Percentiles rank a stretch among this genome's conserved stretches.
These are phyloP conservation scores for Tortrix viridana DNA, from an alignment of 2,888 invertebrate species.

Conservation along the genomic window DNA sequence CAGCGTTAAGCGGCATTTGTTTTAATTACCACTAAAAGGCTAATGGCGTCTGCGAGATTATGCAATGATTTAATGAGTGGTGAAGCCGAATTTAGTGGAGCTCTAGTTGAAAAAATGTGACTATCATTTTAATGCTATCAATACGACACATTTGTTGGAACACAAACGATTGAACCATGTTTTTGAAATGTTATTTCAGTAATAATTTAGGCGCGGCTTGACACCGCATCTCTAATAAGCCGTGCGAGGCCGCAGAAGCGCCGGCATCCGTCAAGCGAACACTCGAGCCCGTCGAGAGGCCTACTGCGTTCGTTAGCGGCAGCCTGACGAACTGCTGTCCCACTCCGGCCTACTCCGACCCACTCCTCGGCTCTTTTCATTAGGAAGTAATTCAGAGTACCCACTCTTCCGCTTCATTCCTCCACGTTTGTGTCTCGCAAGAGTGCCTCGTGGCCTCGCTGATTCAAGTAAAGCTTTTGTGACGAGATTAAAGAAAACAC, in stretches of 20 bases:
- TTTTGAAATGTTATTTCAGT: too few relatives aligned
- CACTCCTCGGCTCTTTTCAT: conserved; percentile 81
- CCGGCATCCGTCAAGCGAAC: conserved; percentile 56
- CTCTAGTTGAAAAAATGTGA: background rate
- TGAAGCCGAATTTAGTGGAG: conserved; percentile 6
- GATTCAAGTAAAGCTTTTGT: conserved; percentile 83
- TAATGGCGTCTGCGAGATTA: conserved; percentile 31
- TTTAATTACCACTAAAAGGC: conserved; percentile 38
- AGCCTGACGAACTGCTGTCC: conserved; percentile 70
- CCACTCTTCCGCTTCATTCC: conserved; percentile 82
- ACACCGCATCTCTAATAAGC: conserved; percentile 47
- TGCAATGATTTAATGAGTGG: conserved; percentile 30
- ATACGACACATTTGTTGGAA: too few relatives aligned
- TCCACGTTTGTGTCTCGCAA: conserved; percentile 72
- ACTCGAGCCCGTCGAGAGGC: conserved; percentile 69
- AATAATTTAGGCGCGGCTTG: conserved; percentile 13
- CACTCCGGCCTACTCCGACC: conserved; percentile 62
- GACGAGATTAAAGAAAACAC: conserved; percentile 82
- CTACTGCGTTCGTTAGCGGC: conserved; percentile 80
- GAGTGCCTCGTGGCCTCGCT: conserved; percentile 74
- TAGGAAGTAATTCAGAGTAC: conserved; percentile 83
- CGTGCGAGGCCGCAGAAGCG: conserved; percentile 41
- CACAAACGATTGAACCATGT: too few relatives aligned
- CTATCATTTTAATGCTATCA: too few relatives aligned
- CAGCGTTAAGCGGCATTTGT: conserved; percentile 35